phyloP scores from a whole-genome alignment of 2,888 invertebrate species.

The Machimus rusticus region DNA sequence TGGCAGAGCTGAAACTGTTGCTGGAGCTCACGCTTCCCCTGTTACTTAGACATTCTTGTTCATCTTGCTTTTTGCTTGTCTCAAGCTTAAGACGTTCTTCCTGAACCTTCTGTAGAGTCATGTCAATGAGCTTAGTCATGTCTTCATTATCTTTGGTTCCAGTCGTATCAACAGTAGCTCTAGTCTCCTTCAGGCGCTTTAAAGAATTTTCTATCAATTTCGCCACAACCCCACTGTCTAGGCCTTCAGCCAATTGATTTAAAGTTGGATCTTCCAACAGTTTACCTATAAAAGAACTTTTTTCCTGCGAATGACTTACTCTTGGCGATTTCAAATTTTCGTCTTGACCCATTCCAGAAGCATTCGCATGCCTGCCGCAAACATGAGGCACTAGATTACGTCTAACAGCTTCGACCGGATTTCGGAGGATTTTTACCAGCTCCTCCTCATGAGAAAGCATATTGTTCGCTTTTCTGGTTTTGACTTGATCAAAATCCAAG shows the following conservation, averaged over 20 bases:
- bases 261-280: constrained; percentile 72
- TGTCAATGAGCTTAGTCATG: constrained; percentile 62
- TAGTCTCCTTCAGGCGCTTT: constrained; percentile 66
- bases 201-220: constrained; percentile 74
- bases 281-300: constrained; percentile 57
- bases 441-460: constrained; percentile 62
- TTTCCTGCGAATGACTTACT: constrained; percentile 51
- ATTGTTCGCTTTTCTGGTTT: constrained; percentile 48
- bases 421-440: constrained; percentile 68
- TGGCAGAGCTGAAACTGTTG: constrained; percentile 71
- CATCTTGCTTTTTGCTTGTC: constrained; percentile 61
- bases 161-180: constrained; percentile 58
- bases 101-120: constrained; percentile 60
- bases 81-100: constrained; percentile 57
- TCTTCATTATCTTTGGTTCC: constrained; percentile 63
- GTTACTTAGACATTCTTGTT: constrained; percentile 65
- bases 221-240: constrained; percentile 70
- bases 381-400: constrained; percentile 79
- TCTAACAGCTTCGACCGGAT: constrained; percentile 80
- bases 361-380: constrained; percentile 67
- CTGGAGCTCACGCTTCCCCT: constrained; percentile 66
- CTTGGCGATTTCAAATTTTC: not conserved
- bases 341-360: not conserved
- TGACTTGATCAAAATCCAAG: constrained; percentile 57
- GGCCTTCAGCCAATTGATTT: constrained; percentile 69